These are phyloP conservation scores for Hydropsyche betteni DNA, from an alignment of 2,888 invertebrate species.

Conservation along the genomic window DNA sequence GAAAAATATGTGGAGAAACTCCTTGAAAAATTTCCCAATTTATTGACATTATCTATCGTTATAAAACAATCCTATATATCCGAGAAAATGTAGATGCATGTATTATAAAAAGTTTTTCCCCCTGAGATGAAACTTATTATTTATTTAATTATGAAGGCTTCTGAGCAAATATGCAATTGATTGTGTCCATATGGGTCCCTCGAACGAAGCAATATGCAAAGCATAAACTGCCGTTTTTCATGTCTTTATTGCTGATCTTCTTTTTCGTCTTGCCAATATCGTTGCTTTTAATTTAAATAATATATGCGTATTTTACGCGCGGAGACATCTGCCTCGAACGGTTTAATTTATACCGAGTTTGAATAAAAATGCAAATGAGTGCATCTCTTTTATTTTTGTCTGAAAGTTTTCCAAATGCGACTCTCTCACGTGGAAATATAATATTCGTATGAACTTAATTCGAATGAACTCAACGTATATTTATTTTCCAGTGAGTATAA, in stretches of 20 bases:
- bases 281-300: constrained; percentile 12
- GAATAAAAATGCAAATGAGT: constrained; percentile 30
- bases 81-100: no score
- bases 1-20: neutral
- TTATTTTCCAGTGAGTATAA: no score
- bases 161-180: neutral
- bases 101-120: neutral
- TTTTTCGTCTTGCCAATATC: neutral
- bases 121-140: neutral
- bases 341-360: constrained; percentile 16
- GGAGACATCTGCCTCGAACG: constrained; percentile 12
- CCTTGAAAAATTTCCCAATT: neutral
- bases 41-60: no score
- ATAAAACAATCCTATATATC: no score
- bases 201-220: neutral
- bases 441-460: no score
- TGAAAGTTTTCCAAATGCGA: no score
- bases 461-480: no score
- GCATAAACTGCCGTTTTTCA: no score
- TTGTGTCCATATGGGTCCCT: neutral
- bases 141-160: constrained; percentile 12
- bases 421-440: no score
- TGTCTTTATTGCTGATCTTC: no score
- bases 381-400: neutral
- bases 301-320: constrained; percentile 12